phyloP scores from a whole-genome alignment of 2,113 vertebrate species.

The Rhizomys pruinosus region DNA sequence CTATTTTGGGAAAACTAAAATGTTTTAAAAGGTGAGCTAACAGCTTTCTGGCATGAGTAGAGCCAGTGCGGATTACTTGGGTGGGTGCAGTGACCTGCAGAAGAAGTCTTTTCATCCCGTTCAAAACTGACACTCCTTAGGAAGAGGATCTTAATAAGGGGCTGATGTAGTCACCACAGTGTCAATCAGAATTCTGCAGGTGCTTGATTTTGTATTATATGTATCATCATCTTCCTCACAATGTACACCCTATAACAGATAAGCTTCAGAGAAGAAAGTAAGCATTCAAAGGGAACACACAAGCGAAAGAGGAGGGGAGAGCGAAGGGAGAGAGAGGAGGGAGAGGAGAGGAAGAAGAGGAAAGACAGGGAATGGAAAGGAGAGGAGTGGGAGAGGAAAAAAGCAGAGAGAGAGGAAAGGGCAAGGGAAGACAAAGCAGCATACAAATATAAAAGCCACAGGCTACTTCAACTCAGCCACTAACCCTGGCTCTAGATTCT shows the following conservation, averaged over 20 bases:
- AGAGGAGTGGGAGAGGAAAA: too few relatives aligned
- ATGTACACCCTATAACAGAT: too few relatives aligned
- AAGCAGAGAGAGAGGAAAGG: too few relatives aligned
- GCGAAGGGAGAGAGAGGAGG: too few relatives aligned
- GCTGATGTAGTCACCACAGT: neutral
- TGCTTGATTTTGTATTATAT: neutral
- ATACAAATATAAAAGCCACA: neutral
- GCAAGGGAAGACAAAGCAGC: too few relatives aligned
- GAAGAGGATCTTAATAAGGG: neutral
- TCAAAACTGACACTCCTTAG: neutral
- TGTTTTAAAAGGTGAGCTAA: slow-evolving; percentile 9
- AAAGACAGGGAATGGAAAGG: too few relatives aligned
- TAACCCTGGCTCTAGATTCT: neutral
- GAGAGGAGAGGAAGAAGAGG: too few relatives aligned
- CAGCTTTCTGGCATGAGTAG: neutral
- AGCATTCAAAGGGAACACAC: neutral
- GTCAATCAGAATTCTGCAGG: neutral
- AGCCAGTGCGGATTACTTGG: neutral
- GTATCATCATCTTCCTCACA: neutral
- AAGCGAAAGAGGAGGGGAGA: too few relatives aligned
- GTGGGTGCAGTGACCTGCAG: fast-evolving
- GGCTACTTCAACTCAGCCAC: neutral
- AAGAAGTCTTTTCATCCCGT: neutral
- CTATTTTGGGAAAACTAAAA: slow-evolving; percentile 58
- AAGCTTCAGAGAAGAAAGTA: neutral